Percentiles rank a stretch among this genome's conserved stretches.
Evolutionary conservation across 2,113 vertebrate species (phyloP).

Genomic region (Cochlearius cochlearius): DNA sequence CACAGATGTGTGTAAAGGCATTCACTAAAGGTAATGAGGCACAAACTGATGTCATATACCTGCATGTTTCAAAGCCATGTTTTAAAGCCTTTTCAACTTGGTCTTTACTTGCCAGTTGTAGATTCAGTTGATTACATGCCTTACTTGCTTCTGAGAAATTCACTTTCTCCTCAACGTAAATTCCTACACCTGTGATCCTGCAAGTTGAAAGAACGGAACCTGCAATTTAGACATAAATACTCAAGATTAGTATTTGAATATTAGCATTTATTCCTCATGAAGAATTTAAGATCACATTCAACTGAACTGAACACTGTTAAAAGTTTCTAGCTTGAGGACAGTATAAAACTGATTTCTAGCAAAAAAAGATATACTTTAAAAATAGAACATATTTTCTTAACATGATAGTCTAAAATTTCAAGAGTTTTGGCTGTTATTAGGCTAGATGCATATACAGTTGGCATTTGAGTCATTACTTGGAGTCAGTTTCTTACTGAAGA

Average conservation of each 20-base stretch:
- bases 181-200: conserved; percentile 79
- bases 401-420: not conserved
- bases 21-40: not conserved
- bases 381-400: not conserved
- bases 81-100: conserved; percentile 76
- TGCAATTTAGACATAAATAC: conserved; percentile 63
- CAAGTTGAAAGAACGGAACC: conserved; percentile 55
- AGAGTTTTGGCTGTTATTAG: not conserved
- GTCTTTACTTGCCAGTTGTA: conserved; percentile 77
- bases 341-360: not conserved
- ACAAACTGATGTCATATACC: conserved; percentile 62
- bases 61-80: conserved; percentile 88
- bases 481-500: not conserved
- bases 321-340: not conserved
- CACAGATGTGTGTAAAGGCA: not conserved
- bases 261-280: not conserved
- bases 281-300: not conserved
- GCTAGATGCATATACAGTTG: not conserved
- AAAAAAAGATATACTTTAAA: not conserved
- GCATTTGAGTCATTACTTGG: not conserved
- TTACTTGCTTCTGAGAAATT: conserved; percentile 77
- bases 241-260: not conserved
- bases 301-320: not conserved
- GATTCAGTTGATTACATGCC: conserved; percentile 73
- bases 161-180: conserved; percentile 46